Evolutionary conservation across 1,140 invertebrate genomes (phyloP), one percentile per base, ranked within the genome.

Genomic region (Brachionus asplanchnoidis): DNA sequence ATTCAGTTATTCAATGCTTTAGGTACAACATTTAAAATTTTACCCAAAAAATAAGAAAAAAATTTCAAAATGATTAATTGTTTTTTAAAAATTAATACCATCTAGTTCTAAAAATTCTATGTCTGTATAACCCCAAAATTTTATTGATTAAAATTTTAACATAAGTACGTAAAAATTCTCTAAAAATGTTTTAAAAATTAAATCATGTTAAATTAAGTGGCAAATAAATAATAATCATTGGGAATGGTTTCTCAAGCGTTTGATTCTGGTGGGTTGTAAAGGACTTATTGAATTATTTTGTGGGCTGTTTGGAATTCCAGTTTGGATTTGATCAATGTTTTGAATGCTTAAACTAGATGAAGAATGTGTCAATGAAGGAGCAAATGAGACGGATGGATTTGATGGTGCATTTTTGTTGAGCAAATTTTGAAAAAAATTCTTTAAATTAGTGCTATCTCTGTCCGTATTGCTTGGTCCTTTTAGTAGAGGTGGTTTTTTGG

Each of bases 361-460:
- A 65, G 79, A 44, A n/a, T 53, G 40, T 60, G 79, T 42, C 9
- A 42, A 23, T 68, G 79, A 36, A 23, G 53, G 79, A 42, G 79
- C 79, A 11, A 53, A 68, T 36, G 79, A 77, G 32, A 36, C 23
- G 5, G 36, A 20, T 28, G 79, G n/a, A 60, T 17, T 65, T 44
- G 78, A 32, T 12, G 78, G 78, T 17, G 79, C 65, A 68, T 82
- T 82, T 68, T 82, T 82, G 53, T 60, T 82, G 53, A 82, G 79
- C 79, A 82, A 68, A 68, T 82, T 82, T 68, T 82, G 53, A 68
- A 82, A 82, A 82, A 82, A 82, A 23, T 82, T 82, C 23, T 82
- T 82, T 53, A 82, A 82, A 82, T 82, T 82, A 11, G 53, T 82
- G 53, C 79, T 82, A 68, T 82, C 56, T 17, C 70, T 28, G 23